Percentiles rank a stretch among this genome's conserved stretches.
Conservation (phyloP, 2,888 invertebrate genomes). For the Physocephala rufipes region DNA sequence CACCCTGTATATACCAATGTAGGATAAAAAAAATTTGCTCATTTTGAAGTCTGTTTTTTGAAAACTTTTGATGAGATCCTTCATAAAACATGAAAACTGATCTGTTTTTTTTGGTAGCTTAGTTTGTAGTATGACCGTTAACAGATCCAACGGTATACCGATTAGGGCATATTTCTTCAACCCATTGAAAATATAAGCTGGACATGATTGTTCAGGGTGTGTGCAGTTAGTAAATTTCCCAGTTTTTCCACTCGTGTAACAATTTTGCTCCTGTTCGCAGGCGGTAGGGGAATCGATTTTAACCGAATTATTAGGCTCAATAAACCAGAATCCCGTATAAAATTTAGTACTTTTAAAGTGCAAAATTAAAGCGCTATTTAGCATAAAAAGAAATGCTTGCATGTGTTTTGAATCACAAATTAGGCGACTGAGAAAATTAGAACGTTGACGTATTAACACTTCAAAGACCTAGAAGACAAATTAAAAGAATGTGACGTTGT, state of each 20-base stretch:
- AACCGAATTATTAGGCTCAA: slow-evolving; percentile 43
- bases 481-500: not conserved
- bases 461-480: slow-evolving; percentile 51
- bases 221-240: not conserved
- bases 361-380: slow-evolving; percentile 52
- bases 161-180: slow-evolving; percentile 51
- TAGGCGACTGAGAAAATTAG: slow-evolving; percentile 44
- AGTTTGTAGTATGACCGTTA: slow-evolving; percentile 41
- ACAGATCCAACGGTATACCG: slow-evolving; percentile 52
- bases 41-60: too few species aligned
- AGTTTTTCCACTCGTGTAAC: not conserved
- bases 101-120: too few species aligned
- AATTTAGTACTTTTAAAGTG: slow-evolving; percentile 46
- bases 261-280: not conserved
- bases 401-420: slow-evolving; percentile 45
- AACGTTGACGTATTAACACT: slow-evolving; percentile 47
- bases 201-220: slow-evolving; percentile 32
- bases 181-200: slow-evolving; percentile 46
- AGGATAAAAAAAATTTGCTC: slow-evolving; percentile 49
- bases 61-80: too few species aligned
- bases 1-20: slow-evolving; percentile 58
- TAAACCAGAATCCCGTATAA: slow-evolving; percentile 54
- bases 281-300: not conserved
- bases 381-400: slow-evolving; percentile 56
- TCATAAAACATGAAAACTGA: too few species aligned